phyloP scores from a whole-genome alignment of 2,888 invertebrate species.

The Xestia rhomboidea region DNA sequence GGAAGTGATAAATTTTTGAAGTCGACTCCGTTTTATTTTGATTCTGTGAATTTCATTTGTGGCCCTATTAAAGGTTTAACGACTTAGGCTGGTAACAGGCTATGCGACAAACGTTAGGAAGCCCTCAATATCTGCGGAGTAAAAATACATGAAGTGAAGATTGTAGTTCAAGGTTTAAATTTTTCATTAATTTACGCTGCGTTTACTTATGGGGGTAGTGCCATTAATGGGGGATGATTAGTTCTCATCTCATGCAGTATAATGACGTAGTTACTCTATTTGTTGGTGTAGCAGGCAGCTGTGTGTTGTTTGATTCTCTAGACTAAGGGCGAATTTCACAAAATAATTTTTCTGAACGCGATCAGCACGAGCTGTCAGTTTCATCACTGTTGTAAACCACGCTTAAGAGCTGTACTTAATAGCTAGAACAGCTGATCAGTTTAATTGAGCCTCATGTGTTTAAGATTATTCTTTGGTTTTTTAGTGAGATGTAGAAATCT shows the following conservation, averaged over 20 bases:
- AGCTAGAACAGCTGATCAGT: not conserved
- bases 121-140: too few relatives aligned
- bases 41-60: conserved; percentile 63
- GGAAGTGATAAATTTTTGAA: conserved; percentile 63
- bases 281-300: too few relatives aligned
- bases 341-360: not conserved
- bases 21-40: conserved; percentile 61
- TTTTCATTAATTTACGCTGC: too few relatives aligned
- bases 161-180: not conserved
- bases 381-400: not conserved
- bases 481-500: not conserved
- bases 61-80: conserved; percentile 63
- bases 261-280: too few relatives aligned
- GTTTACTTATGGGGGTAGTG: too few relatives aligned
- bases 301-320: too few relatives aligned
- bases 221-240: too few relatives aligned
- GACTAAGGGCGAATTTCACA: not conserved
- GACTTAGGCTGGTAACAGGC: conserved; percentile 41
- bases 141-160: not conserved
- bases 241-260: too few relatives aligned
- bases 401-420: not conserved
- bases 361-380: not conserved
- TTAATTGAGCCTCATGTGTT: not conserved
- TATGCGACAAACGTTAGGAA: not conserved
- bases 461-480: not conserved